phyloP scores from a whole-genome alignment of 2,113 vertebrate species.

The Xenopus borealis region DNA sequence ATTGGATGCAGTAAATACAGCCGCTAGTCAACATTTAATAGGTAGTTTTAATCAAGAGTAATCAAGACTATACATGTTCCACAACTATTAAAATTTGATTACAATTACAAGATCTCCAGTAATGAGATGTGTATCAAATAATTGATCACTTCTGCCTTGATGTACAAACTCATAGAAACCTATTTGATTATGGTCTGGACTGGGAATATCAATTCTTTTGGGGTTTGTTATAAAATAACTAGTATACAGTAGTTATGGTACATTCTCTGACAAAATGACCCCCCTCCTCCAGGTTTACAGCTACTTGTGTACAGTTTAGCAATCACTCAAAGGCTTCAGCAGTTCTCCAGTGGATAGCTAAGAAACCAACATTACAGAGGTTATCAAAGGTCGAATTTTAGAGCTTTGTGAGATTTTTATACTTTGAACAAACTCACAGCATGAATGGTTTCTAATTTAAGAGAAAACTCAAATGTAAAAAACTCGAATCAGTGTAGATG shows the following conservation, averaged over 20 bases:
- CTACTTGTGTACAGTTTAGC: too few species aligned
- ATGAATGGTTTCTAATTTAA: too few species aligned
- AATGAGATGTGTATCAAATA: conserved; percentile 38
- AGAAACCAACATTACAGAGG: too few species aligned
- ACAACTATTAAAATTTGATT: conserved; percentile 45
- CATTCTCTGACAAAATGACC: not conserved
- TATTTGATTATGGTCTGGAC: not conserved
- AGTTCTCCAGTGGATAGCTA: too few species aligned
- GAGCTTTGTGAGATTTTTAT: too few species aligned
- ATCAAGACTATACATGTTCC: conserved; percentile 42
- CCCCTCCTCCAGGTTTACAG: too few species aligned
- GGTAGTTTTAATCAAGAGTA: conserved; percentile 45
- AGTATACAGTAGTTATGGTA: not conserved
- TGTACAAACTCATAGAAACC: conserved; percentile 29
- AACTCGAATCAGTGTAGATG: too few species aligned
- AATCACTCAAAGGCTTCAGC: too few species aligned
- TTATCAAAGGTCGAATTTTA: too few species aligned
- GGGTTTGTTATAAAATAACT: not conserved
- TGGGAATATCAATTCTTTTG: not conserved
- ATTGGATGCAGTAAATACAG: conserved; percentile 38
- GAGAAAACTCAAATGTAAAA: too few species aligned
- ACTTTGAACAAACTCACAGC: too few species aligned
- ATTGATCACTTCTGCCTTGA: conserved; percentile 37
- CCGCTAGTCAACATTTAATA: conserved; percentile 44
- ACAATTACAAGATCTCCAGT: conserved; percentile 45